phyloP scores from a whole-genome alignment of 2,113 vertebrate genomes.

The Bos indicus region DNA sequence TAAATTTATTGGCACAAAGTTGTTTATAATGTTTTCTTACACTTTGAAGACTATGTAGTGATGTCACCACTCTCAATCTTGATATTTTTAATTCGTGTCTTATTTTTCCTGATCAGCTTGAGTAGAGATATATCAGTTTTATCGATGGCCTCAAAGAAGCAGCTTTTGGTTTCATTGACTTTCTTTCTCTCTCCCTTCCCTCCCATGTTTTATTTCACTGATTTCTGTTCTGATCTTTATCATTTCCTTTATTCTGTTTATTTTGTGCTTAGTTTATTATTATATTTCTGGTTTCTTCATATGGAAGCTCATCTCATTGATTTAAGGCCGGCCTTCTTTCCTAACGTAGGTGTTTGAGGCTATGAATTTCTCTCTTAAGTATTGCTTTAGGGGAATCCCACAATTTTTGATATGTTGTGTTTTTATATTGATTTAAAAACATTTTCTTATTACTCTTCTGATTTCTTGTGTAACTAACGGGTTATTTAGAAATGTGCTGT shows the following conservation, averaged over 20 bases:
- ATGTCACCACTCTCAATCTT: not conserved
- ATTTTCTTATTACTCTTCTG: not conserved
- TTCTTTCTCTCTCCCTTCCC: fast-evolving
- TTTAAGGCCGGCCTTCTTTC: not conserved
- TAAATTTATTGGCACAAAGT: not conserved
- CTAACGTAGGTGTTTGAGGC: not conserved
- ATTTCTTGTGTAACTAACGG: not conserved
- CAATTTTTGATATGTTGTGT: not conserved
- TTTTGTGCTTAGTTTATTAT: not conserved
- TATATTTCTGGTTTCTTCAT: not conserved
- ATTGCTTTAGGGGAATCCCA: not conserved
- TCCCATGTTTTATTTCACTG: not conserved
- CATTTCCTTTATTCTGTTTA: not conserved
- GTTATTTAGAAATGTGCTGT: not conserved
- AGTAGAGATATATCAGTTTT: not conserved
- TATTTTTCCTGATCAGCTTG: not conserved
- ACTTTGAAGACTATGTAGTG: not conserved
- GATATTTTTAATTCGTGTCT: not conserved
- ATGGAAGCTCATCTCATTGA: not conserved
- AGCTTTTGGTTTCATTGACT: not conserved
- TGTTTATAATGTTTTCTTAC: not conserved
- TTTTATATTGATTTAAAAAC: not conserved
- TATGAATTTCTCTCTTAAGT: not conserved
- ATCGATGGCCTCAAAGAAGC: not conserved
- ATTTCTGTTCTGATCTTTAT: not conserved